A percentile compares a stretch with the other conserved stretches of the same genome.
phyloP scores from a whole-genome alignment of 1,140 invertebrate species.

The Leptinotarsa texana region DNA sequence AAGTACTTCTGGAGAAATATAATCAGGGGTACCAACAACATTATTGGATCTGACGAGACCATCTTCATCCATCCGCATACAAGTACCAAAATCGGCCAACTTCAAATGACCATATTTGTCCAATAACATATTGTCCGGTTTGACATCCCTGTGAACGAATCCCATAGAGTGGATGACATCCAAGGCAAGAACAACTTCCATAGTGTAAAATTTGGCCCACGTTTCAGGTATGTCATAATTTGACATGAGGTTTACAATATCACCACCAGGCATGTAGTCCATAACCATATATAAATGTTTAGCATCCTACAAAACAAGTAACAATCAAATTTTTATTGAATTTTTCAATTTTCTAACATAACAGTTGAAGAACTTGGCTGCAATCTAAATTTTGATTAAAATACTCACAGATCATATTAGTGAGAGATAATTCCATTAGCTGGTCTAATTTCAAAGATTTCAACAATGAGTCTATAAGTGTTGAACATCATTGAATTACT shows the following conservation, averaged over 20 bases:
- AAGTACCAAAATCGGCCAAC: constrained; percentile 98
- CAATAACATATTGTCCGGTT: constrained; percentile 98
- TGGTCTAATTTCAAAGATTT: too few relatives aligned
- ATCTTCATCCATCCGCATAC: constrained; percentile 96
- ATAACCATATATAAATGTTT: constrained; percentile 99
- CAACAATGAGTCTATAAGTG: too few relatives aligned
- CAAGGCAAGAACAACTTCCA: constrained; percentile 96
- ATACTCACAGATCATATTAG: too few relatives aligned
- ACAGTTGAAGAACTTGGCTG: too few relatives aligned
- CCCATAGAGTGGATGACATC: constrained; percentile 99
- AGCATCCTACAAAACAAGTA: constrained; percentile 66
- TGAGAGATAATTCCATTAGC: too few relatives aligned
- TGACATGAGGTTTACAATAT: constrained; percentile 98
- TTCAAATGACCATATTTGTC: constrained; percentile 95
- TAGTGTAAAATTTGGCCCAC: constrained; percentile 99
- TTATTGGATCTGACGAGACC: constrained; percentile 95
- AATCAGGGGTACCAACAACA: constrained; percentile 98
- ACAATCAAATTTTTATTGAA: too few relatives aligned
- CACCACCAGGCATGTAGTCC: constrained; percentile 99
- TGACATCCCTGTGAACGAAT: constrained; percentile 98
- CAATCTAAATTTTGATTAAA: too few relatives aligned
- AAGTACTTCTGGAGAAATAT: constrained; percentile 98
- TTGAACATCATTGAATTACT: too few relatives aligned
- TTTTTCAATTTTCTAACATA: too few relatives aligned
- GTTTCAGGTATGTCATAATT: constrained; percentile 99